Base-by-base conservation (phyloP, 2,797 vertebrate genomes). In the Clarias laeviceps region DNA sequence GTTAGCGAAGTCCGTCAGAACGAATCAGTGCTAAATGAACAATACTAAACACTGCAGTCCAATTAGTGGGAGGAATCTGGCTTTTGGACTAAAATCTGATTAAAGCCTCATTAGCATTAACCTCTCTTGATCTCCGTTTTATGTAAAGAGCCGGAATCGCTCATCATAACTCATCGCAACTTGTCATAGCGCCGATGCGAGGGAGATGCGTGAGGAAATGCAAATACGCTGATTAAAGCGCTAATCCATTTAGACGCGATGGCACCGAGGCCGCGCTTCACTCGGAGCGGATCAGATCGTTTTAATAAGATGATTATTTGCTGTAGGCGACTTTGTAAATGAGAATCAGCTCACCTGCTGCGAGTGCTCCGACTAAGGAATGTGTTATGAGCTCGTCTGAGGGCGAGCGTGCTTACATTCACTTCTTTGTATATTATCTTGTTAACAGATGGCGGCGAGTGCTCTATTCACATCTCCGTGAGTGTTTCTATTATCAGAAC, bases 251-350 rank as follows among this genome's bases (percentile, higher is more conserved):
- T 84, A 91, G 91, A 87, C 88, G 90, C 91, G 88, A 61, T 65
- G 84, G 86, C 78, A 29, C 62, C 34, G 61, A 50, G 84, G 86
- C 86, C 88, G 85, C 86, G 89, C 83, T 85, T 57, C 88, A 80
- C 89, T 85, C 80, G 18, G 88, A 74, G 85, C 88, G 88, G 91
- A 92, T 91, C 88, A 90, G 93, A 91, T 92, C 91, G 89, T 91
- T 92, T 93, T 93, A 94, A 93, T 94, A 91, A 93, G 89, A 91
- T 94, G 93, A 94, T 93, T 94, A 94, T 93, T 94, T 90, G 68
- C 59, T 88, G 91, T 89, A 90, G 92, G 91, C 92, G 91, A 88
- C 90, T 92, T 90, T 93, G 84, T 86, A 87, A 94, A 94, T 95
- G 92, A 93, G 82, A 84, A 88, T 86, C 85, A 90, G 91, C 86